Evolutionary conservation across 2,797 vertebrate genomes (phyloP), one percentile per base, ranked within the genome.

Genomic region (Meriones psammophilus): DNA sequence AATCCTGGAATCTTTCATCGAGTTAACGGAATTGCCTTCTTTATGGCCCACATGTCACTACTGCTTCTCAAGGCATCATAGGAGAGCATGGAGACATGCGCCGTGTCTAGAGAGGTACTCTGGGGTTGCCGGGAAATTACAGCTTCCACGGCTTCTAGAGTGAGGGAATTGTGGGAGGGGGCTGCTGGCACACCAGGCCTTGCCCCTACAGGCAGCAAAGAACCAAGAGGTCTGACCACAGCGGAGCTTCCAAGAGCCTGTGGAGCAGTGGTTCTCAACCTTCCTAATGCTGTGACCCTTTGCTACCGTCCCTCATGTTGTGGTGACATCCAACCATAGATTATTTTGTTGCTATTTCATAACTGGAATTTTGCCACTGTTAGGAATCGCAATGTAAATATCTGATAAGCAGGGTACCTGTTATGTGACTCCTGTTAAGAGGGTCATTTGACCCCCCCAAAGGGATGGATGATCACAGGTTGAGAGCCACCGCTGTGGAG

Each of bases 1-100:
- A 81, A 88, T 60, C 88, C 87, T 76, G 80, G 62, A 88, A 96
- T 95, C 88, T 96, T 93, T 91, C 66, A 85, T 66, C 66, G 80
- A 77, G 56, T 62, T 71, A 87, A 79, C 50, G 76, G 92, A 89
- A 85, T 77, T 50, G 36, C 8, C 71, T 83, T 20, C 12, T 80
- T 83, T 28, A 68, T 28, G 33, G 76, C 33, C 50, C 26, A 79
- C 64, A 50, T 6, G 33, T 80, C n/a, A 85, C 68, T 24, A 39
- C 56, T 60, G 3, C 54, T 78, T 92, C 84, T 77, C 60, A 64
- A 73, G 56, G 79, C 87, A 0, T 71, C 76, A 62, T n/a, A 91
- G 86, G 68, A 24, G 10, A 68, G 68, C 14, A 42, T 13, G 69
- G 4, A n/a, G 62, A 71, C 8, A 46, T 76, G 28, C 4, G n/a